Base-by-base conservation (phyloP, 2,797 vertebrate genomes). In the Pipistrellus kuhlii region DNA sequence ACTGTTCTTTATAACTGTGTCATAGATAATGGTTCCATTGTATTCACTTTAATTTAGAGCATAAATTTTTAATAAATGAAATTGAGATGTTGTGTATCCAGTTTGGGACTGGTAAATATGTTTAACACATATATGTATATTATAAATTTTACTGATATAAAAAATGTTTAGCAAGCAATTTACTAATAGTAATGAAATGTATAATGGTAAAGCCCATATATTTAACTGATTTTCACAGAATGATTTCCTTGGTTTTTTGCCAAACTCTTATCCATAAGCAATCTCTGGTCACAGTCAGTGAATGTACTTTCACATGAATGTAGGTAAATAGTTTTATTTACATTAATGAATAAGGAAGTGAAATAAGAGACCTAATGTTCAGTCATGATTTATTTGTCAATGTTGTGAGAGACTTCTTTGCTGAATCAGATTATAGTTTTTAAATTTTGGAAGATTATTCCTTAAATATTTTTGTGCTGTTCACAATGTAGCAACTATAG, bases 331-430 rank as follows among this genome's bases (percentile, higher is more conserved):
- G 20, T 92, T 87, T 87, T 8, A 66, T 62, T 95, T 44, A 18
- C 3, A 38, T 77, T 73, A 87, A 68, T 38, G 18, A 91, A 81
- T 20, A 85, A 76, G 18, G 68, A 69, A 69, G 30, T 85, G 30
- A 51, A 89, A 82, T 71, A 46, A 51, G 66, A 80, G 30, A 85
- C 11, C 30, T 21, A 35, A 41, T 55, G 30, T 51, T 75, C 51
- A 93, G 51, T 66, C 35, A 71, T 66, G 55, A 78, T 27, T 80
- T 88, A 35, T 85, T 94, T 93, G n/a, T 91, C 27, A 64, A 48
- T 51, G 4, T 66, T 32, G 2, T 55, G 15, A 64, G 27, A 44
- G n/a, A 38, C 46, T 71, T 69, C 80, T 72, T 90, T 73, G 53
- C 25, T 68, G 46, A 81, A 68, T 15, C 14, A n/a, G 69, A 27